These are phyloP conservation scores for Linepithema humile DNA, from an alignment of 1,140 invertebrate genomes.

Conservation along the genomic window DNA sequence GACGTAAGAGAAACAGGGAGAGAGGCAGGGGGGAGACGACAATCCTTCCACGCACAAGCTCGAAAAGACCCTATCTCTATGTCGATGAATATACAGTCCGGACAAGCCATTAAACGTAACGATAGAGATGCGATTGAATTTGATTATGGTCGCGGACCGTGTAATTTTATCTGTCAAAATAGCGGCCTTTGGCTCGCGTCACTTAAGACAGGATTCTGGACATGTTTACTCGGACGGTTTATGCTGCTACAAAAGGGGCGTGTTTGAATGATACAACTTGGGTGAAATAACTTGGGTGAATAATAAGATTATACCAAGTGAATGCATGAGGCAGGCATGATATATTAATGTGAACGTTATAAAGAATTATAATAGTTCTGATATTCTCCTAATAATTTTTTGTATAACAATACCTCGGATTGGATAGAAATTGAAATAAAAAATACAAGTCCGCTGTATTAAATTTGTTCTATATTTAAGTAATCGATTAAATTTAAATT, in stretches of 20 bases:
- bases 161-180: conserved; percentile 78
- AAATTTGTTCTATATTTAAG: not conserved
- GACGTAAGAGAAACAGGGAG: conserved; percentile 36
- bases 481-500: not conserved
- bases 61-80: conserved; percentile 14
- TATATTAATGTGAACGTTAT: not conserved
- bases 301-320: conserved; percentile 22
- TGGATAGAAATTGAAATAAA: not conserved
- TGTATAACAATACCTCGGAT: no score
- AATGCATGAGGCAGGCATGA: not conserved
- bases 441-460: not conserved
- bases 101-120: conserved; percentile 55
- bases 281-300: not conserved
- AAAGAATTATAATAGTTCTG: conserved; percentile 5
- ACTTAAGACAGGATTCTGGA: conserved; percentile 36
- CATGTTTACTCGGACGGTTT: conserved; percentile 52
- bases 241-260: not conserved
- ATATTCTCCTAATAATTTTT: conserved; percentile 20
- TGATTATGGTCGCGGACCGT: conserved; percentile 72
- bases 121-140: conserved; percentile 76
- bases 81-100: conserved; percentile 5
- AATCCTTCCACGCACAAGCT: conserved; percentile 65
- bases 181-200: conserved; percentile 49
- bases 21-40: not conserved
- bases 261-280: conserved; percentile 14